Percentiles rank a stretch among this genome's conserved stretches.
These are phyloP conservation scores for Nestor notabilis DNA, from an alignment of 2,113 vertebrate genomes.

Conservation along the genomic window DNA sequence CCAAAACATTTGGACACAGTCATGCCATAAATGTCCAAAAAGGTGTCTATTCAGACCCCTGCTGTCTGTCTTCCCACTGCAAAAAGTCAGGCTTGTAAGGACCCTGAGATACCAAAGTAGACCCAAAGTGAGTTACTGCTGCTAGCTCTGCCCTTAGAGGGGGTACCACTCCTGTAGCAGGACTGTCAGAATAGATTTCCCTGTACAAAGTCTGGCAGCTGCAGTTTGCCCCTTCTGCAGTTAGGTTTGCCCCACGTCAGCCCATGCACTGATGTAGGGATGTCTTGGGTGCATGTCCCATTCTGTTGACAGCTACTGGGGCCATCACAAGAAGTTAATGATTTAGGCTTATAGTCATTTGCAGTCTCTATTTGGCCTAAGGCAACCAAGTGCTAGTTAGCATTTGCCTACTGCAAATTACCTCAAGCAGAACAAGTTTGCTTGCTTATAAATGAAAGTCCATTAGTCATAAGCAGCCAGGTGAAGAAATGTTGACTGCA, in stretches of 20 bases:
- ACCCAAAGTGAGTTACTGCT: background rate
- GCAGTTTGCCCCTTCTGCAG: background rate
- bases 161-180: background rate
- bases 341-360: background rate
- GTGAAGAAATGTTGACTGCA: background rate
- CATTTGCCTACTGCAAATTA: background rate
- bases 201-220: background rate
- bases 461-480: background rate
- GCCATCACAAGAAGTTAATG: background rate
- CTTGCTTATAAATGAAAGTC: background rate
- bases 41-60: rapidly evolving
- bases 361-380: background rate
- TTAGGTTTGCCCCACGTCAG: background rate
- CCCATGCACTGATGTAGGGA: rapidly evolving
- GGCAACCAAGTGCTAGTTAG: background rate
- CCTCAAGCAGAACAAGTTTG: background rate
- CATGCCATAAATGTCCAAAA: background rate
- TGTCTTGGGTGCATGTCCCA: rapidly evolving
- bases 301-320: background rate
- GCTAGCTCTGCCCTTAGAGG: background rate
- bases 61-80: rapidly evolving
- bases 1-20: background rate
- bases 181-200: background rate
- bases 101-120: rapidly evolving
- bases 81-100: rapidly evolving